phyloP scores from a whole-genome alignment of 2,888 invertebrate species.

The Thalpophila matura region DNA sequence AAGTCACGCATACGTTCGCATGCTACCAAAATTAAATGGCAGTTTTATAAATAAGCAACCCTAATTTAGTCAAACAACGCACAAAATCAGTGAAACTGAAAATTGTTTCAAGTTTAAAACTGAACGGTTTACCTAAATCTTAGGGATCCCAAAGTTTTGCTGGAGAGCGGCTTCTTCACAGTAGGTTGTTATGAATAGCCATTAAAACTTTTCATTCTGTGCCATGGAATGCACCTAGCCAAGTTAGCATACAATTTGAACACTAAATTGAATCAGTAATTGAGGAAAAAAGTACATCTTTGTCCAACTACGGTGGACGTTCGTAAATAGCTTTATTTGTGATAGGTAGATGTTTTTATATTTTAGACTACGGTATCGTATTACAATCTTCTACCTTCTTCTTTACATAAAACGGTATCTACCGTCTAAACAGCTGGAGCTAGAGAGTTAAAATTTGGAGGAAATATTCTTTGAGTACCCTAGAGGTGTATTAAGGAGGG shows the following conservation, averaged over 20 bases:
- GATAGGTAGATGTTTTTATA: constrained; percentile 9
- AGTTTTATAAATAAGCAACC: constrained; percentile 47
- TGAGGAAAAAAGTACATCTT: constrained; percentile 9
- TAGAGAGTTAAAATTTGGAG: too few species aligned
- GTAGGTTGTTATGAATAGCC: constrained; percentile 23
- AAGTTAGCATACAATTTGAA: constrained; percentile 12
- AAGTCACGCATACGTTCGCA: constrained; percentile 54
- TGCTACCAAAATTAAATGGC: constrained; percentile 40
- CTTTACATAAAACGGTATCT: too few species aligned
- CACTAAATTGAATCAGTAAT: constrained; percentile 8
- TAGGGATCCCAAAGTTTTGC: not conserved
- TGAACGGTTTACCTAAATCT: constrained; percentile 12
- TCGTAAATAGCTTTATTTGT: constrained; percentile 8
- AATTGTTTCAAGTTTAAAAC: constrained; percentile 19
- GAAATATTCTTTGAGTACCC: too few species aligned
- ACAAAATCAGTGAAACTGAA: constrained; percentile 21
- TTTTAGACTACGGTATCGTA: not conserved
- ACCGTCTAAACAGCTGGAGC: too few species aligned
- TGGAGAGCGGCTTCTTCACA: not conserved
- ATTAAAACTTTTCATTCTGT: constrained; percentile 26
- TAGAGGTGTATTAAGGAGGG: too few species aligned
- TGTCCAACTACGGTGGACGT: not conserved
- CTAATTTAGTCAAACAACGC: constrained; percentile 36
- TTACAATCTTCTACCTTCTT: not conserved
- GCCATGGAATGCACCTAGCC: constrained; percentile 3